Base-by-base conservation (phyloP, 2,888 invertebrate species). In the Copidosoma aretas region DNA sequence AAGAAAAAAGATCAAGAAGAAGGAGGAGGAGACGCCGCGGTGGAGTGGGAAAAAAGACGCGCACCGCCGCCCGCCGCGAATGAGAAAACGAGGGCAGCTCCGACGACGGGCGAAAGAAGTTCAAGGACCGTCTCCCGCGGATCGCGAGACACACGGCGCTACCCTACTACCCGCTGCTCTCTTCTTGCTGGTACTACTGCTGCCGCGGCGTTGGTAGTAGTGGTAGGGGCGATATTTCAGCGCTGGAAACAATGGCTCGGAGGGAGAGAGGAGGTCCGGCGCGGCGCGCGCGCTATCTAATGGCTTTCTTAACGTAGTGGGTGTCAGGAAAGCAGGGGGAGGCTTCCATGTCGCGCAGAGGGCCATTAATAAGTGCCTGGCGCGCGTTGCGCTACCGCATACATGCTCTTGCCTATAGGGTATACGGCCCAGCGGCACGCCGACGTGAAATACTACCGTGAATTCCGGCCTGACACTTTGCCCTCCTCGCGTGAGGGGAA, bases 361-460 rank as follows among this genome's bases (percentile, higher is more conserved):
- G 54, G 68, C 65, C 71, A 71, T 71, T 71, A 71, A 71, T 71
- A 71, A 71, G 71, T 63, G 65, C 56, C 22, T 49, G 14, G 56
- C 25, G 22, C 59, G 32, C 24, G 15, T 15, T 54, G 21, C 24
- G 17, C 15, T 51, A 24, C 25, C 67, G 46, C 41, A n/a, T n/a
- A 49, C 49, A 17, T 19, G 10, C 49, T 49, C n/a, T n/a, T 49
- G 10, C n/a, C n/a, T n/a, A n/a, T n/a, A n/a, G n/a, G n/a, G n/a
- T 49, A 10, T 49, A 49, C 49, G 10, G n/a, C 49, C n/a, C 49
- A 49, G 49, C 19, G 19, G 49, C 17, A 49, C 14, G 54, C 25
- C 67, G 77, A 77, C 76, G 75, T 81, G 80, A 81, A 80, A 78
- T 81, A 80, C 77, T 75, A 76, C 73, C 73, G 70, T 71, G 76